phyloP scores from a whole-genome alignment of 23 tunicate genomes.

The Aplidium turbinatum region DNA sequence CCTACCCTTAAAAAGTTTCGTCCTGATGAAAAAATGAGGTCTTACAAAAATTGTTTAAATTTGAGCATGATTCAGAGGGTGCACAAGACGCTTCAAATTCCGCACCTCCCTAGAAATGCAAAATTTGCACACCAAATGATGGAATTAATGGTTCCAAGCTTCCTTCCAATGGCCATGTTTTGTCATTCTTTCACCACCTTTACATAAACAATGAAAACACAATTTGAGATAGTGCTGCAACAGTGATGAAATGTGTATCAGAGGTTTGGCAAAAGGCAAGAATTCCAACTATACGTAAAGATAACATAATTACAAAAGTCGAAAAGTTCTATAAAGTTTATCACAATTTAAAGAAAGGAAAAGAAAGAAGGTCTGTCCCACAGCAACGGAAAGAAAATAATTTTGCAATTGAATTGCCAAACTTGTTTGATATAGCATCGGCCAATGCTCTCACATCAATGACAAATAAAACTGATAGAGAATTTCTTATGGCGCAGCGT shows the following conservation, averaged over 20 bases:
- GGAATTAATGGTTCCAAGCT: constrained; percentile 23
- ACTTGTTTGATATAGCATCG: constrained; percentile 21
- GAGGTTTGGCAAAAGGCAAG: constrained; percentile 17
- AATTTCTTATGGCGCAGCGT: constrained; percentile 22
- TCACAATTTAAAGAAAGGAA: constrained; percentile 26
- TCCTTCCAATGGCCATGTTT: constrained; percentile 6
- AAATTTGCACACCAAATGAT: constrained; percentile 8
- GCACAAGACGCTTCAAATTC: too few relatives aligned
- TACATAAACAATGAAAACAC: constrained; percentile 15
- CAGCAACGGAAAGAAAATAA: constrained; percentile 17
- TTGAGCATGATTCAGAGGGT: too few relatives aligned
- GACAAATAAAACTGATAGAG: neutral
- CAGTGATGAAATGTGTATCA: neutral
- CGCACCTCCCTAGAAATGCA: too few relatives aligned
- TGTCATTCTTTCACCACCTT: constrained; percentile 16
- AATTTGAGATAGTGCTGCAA: constrained; percentile 14
- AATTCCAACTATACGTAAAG: constrained; percentile 18
- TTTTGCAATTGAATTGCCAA: neutral
- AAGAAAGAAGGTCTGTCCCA: constrained; percentile 11
- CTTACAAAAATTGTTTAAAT: too few relatives aligned
- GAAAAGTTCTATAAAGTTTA: constrained; percentile 28
- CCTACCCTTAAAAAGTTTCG: too few relatives aligned
- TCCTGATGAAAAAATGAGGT: too few relatives aligned
- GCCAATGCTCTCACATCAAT: constrained; percentile 20
- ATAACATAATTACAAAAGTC: neutral